These are phyloP conservation scores for Macrophya annulata DNA, from an alignment of 2,888 invertebrate species.

Conservation along the genomic window DNA sequence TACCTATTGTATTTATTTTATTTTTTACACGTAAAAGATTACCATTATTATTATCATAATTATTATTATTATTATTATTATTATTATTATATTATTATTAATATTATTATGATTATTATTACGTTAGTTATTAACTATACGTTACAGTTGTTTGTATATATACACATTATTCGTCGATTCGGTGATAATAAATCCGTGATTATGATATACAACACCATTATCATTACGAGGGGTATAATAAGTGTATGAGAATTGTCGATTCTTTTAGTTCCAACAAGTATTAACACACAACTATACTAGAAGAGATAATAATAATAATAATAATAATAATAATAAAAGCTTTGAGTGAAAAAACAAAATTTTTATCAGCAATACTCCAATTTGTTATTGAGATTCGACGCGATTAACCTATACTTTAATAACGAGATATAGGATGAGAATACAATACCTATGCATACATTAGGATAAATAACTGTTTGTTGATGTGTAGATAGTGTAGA, in stretches of 20 bases:
- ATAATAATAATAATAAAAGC: background rate
- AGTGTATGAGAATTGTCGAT: background rate
- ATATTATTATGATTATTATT: conserved; percentile 55
- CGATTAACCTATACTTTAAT: background rate
- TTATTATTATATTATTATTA: conserved; percentile 60
- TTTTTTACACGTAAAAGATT: conserved; percentile 58
- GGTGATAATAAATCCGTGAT: conserved; percentile 52
- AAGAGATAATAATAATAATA: background rate
- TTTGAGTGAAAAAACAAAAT: conserved; percentile 3
- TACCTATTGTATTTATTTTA: conserved; percentile 73
- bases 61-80: conserved; percentile 55
- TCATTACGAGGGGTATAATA: conserved; percentile 31
- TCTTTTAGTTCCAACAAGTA: background rate
- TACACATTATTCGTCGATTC: conserved; percentile 31
- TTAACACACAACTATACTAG: background rate
- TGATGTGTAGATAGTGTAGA: conserved; percentile 80
- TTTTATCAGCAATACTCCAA: conserved; percentile 33
- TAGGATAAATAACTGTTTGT: conserved; percentile 74
- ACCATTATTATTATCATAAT: conserved; percentile 38
- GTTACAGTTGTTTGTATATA: background rate
- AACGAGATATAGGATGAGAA: background rate
- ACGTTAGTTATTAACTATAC: conserved; percentile 56
- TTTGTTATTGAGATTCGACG: conserved; percentile 27
- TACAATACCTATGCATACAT: conserved; percentile 11
- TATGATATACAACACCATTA: conserved; percentile 57